Evolutionary conservation across 2,797 vertebrate species (phyloP), one percentile per base, ranked within the genome.

Genomic region (Sebastes itinus): DNA sequence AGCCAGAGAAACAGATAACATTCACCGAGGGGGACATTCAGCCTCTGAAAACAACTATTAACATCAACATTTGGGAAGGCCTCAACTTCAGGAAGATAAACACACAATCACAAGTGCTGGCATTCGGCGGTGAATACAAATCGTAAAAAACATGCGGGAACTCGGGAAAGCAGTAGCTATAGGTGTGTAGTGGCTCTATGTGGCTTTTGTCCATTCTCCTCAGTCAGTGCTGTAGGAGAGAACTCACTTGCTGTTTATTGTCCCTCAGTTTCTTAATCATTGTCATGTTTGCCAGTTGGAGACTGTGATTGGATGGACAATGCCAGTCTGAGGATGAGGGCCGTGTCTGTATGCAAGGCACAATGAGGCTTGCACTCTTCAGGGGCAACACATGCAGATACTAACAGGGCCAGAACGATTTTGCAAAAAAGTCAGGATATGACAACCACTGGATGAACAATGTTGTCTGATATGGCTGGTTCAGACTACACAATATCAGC

Each of bases 1-100:
- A 92, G 92, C 91, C 91, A 94, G 90, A 89, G 92, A 92, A 90
- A 92, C 79, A 88, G 88, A 94, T 89, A 94, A 92, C 88, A 90
- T 90, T 93, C 93, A 90, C 90, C 85, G 33, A 91, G 93, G 91
- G 93, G 91, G 88, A 92, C 88, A 90, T 92, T 85, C 88, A 83
- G 92, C 83, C 88, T 89, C 88, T 89, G 81, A 94, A 91, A 93
- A 93, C 92, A 93, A 90, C 91, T 87, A 93, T 92, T 92, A 92
- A 92, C 91, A 90, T 90, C 88, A 89, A 89, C 91, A 91, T 92
- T 92, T 89, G 90, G 86, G 89, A 86, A 85, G 83, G 80, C 84
- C 78, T 87, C 67, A 82, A 89, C 86, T 86, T 92, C 80, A 88
- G 74, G 86, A 76, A 90, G 78, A 92, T 87, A 87, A 89, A 91